Evolutionary conservation across 2,888 invertebrate genomes (phyloP), one percentile per base, ranked within the genome.

Genomic region (Agrotis exclamationis): DNA sequence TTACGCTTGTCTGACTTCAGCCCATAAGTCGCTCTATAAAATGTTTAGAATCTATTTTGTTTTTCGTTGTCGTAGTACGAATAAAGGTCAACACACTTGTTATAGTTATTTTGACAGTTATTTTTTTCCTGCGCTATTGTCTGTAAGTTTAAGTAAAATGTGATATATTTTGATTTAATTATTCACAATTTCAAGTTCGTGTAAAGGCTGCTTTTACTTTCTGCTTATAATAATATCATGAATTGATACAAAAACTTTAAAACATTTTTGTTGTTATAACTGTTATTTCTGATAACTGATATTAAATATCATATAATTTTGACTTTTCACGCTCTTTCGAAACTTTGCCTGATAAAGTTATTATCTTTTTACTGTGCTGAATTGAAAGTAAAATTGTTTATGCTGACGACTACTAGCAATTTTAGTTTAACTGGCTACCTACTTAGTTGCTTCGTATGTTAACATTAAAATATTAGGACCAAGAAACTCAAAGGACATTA

Each of bases 401-500:
- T 39, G 33, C 18, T 18, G 39, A 48, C 3, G 0, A 44, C 24
- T 24, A 28, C 24, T 14, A 9, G 24, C 20, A 56, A 28, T 56
- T 64, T 56, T 64, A 0, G 16, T 44, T 28, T 28, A 22, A 22
- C 33, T 20, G 39, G 14, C 24, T 57, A 70, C 0, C 13, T 50
- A 13, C 13, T 22, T 22, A 13, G 51, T 33, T 33, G 22, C 51
- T 47, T 56, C 20, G 5, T 22, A 33, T n/a, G 39, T 58, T 16
- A n/a, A 48, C 18, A 22, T n/a, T 47, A 16, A 44, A 44, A 72
- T 53, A 70, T 70, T 39, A 39, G 28, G 44, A 58, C 48, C 9
- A 48, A 44, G 6, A 56, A 22, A 45, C 56, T 75, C 50, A 65
- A 13, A 13, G 16, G 28, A 48, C 76, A 44, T 53, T n/a, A 44